A percentile compares a stretch with the other conserved stretches of the same genome.
Conservation (phyloP, 2,797 vertebrate species). For the Aldrovandia affinis region DNA sequence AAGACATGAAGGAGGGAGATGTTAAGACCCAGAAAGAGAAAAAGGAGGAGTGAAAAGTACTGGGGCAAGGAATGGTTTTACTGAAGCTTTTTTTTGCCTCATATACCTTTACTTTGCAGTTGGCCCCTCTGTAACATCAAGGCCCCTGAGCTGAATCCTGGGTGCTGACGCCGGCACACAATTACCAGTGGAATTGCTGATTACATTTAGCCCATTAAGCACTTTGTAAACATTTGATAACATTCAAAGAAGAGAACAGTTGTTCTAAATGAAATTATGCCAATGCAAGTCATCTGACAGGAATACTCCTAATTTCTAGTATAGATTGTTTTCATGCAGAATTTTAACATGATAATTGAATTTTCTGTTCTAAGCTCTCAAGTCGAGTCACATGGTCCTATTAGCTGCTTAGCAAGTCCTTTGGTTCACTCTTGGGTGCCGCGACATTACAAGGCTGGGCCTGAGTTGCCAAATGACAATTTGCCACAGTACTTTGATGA, state of each 20-base stretch:
- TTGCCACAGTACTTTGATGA: conserved; percentile 69
- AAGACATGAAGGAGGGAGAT: not conserved
- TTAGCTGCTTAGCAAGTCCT: conserved; percentile 66
- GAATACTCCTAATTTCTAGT: conserved; percentile 77
- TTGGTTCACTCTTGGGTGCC: conserved; percentile 56
- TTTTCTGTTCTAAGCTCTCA: conserved; percentile 76
- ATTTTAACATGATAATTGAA: conserved; percentile 81
- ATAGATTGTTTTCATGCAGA: conserved; percentile 84
- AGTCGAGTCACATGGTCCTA: conserved; percentile 74
- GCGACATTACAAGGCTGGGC: conserved; percentile 48
- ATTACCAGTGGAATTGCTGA: conserved; percentile 55
- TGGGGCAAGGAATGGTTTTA: not conserved
- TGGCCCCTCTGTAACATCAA: conserved; percentile 44
- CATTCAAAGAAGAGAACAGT: conserved; percentile 70
- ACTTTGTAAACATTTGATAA: conserved; percentile 80
- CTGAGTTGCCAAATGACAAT: conserved; percentile 58
- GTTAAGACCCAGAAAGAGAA: not conserved
- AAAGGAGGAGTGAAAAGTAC: not conserved
- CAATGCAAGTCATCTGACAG: conserved; percentile 80
- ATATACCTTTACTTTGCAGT: conserved; percentile 30
- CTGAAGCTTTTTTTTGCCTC: conserved; percentile 31
- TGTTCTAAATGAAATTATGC: conserved; percentile 67
- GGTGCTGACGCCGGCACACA: conserved; percentile 47
- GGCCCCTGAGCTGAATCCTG: conserved; percentile 31
- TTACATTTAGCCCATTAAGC: conserved; percentile 74